Base-by-base conservation (phyloP, 2,113 vertebrate species). In the Bubalus kerabau region DNA sequence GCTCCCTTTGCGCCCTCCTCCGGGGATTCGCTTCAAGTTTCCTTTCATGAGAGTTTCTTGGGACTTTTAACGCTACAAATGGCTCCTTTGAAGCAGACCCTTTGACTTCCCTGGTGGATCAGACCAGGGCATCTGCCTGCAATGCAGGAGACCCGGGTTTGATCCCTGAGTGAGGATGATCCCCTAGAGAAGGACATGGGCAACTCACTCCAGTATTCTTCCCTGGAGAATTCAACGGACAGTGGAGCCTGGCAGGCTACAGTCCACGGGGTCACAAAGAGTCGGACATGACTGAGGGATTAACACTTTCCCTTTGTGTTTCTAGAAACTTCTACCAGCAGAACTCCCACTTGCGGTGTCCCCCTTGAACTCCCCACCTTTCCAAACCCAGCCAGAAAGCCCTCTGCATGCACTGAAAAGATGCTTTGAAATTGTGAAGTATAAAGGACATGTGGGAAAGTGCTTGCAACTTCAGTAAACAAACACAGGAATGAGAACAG, bases 1-100 rank as follows among this genome's bases (percentile, higher is more conserved):
- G 95, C 32, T 12, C 23, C 54, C 48, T 0, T 4, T 2, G 43
- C 0, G 0, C 3, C n/a, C 0, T 13, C 86, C 67, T 62, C 6
- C 7, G 17, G 81, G 52, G 50, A 23, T 40, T 5, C 19, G 15
- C 76, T n/a, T 54, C 48, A 13, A 50, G 59, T 26, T 7, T 32
- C 59, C 78, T 89, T 43, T 40, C 0, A 36, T 4, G 28, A 84
- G 46, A 4, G 52, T n/a, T 9, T 32, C 80, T 46, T 12, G 9
- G 23, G 52, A 67, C 60, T 28, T 56, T 26, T 1, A 36, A 32
- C 6, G 0, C 7, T 15, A n/a, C 6, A n/a, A 12, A 28, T 56
- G 2, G 36, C 43, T 36, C 59, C 24, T 48, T 5, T 8, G 60
- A 50, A 36, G 64, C 52, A 54, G 46, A 50, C 14, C 4, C 9